These are phyloP conservation scores for Oeneis ivallda DNA, from an alignment of 2,888 invertebrate species.

Conservation along the genomic window DNA sequence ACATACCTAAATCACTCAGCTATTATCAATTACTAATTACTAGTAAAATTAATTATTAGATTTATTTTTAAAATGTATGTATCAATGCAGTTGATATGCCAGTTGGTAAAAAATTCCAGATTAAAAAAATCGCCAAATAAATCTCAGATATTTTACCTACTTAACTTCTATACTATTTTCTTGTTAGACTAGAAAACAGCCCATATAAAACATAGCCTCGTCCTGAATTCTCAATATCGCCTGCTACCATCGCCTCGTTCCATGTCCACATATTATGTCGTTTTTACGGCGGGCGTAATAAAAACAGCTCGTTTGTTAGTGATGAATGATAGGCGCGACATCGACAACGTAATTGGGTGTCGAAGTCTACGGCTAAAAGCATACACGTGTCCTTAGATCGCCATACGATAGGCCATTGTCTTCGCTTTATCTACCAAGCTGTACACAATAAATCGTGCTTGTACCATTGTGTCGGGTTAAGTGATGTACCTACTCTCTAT, in stretches of 20 bases:
- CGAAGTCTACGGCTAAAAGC: constrained; percentile 76
- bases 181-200: constrained; percentile 2
- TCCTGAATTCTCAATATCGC: constrained; percentile 15
- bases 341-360: constrained; percentile 74
- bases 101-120: no score
- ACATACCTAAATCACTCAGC: no score
- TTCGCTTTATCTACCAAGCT: constrained; percentile 68
- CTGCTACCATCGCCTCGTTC: constrained; percentile 10
- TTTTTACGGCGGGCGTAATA: constrained; percentile 47
- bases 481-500: constrained; percentile 49
- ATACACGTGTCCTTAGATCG: constrained; percentile 71
- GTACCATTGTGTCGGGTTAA: constrained; percentile 59
- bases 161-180: neutral
- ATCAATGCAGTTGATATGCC: no score
- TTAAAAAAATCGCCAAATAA: neutral
- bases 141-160: neutral
- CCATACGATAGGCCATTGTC: constrained; percentile 75
- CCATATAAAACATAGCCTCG: constrained; percentile 1
- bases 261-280: constrained; percentile 21
- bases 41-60: no score
- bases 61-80: no score
- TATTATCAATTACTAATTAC: no score
- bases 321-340: constrained; percentile 68
- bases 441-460: constrained; percentile 76
- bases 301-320: constrained; percentile 67